phyloP scores from a whole-genome alignment of 2,113 vertebrate species.

The Ginglymostoma cirratum region DNA sequence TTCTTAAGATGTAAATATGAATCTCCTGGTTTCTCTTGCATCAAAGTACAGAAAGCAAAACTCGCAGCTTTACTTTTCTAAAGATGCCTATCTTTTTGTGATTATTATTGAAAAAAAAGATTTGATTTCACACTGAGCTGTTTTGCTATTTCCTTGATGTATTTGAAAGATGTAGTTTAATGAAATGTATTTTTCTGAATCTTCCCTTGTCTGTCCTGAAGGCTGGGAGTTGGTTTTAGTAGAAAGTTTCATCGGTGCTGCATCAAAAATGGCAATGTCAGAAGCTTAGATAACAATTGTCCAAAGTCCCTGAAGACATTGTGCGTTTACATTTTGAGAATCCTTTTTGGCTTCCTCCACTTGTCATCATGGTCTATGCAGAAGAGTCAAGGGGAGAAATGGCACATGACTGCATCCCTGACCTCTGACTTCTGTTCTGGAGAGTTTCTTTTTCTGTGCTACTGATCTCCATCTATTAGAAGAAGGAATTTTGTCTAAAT shows the following conservation, averaged over 20 bases:
- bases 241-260: background rate
- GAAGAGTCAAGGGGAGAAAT: background rate
- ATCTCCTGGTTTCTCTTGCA: conserved; percentile 19
- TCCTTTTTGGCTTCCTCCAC: background rate
- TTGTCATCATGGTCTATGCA: background rate
- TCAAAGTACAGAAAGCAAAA: background rate
- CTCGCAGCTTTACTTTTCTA: background rate
- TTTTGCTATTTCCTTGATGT: conserved; percentile 12
- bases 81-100: background rate
- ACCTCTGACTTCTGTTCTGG: background rate
- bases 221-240: background rate
- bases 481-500: background rate
- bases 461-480: background rate
- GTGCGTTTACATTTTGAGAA: background rate
- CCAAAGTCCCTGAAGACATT: background rate
- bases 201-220: background rate
- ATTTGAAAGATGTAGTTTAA: background rate
- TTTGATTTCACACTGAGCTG: conserved; percentile 19
- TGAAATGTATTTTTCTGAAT: background rate
- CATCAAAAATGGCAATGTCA: background rate
- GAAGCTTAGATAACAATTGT: background rate
- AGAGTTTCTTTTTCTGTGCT: background rate
- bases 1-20: background rate
- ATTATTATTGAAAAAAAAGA: background rate
- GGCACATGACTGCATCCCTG: background rate